Evolutionary conservation across 2,797 vertebrate species (phyloP).

Genomic region (Pangasius larnaudii): DNA sequence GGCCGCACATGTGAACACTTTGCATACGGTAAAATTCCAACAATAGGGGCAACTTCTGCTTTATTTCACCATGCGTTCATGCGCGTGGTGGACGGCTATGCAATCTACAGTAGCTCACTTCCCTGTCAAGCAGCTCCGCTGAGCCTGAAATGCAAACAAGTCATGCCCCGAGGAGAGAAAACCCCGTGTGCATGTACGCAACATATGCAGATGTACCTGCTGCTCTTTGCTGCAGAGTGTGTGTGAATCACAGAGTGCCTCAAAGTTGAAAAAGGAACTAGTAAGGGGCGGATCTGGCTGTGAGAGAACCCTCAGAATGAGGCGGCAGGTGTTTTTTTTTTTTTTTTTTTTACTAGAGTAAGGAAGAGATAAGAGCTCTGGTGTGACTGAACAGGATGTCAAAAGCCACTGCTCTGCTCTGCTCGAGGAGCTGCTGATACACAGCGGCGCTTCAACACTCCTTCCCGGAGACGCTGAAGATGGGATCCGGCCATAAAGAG

Average conservation of each 20-base stretch:
- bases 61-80: background rate
- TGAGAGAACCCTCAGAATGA: slow-evolving; percentile 35
- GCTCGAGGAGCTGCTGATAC: slow-evolving; percentile 34
- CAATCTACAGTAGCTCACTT: slow-evolving; percentile 12
- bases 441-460: slow-evolving; percentile 30
- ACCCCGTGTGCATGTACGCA: slow-evolving; percentile 35
- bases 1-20: background rate
- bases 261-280: slow-evolving; percentile 42
- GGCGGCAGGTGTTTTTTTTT: slow-evolving; percentile 35
- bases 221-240: slow-evolving; percentile 48
- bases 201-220: slow-evolving; percentile 54
- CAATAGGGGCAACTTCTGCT: slow-evolving; percentile 11
- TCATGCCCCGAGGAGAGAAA: slow-evolving; percentile 61
- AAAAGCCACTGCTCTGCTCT: slow-evolving; percentile 29
- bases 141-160: slow-evolving; percentile 58
- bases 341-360: slow-evolving; percentile 28
- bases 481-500: slow-evolving; percentile 82
- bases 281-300: slow-evolving; percentile 34
- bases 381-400: slow-evolving; percentile 48
- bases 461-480: slow-evolving; percentile 59
- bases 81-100: background rate
- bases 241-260: slow-evolving; percentile 37
- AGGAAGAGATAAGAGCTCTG: slow-evolving; percentile 45
- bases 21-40: slow-evolving; percentile 17
- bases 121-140: slow-evolving; percentile 9